Percentiles rank a stretch among this genome's conserved stretches.
Evolutionary conservation across 1,140 invertebrate species (phyloP).

Genomic region (Propsilocerus akamusi): DNA sequence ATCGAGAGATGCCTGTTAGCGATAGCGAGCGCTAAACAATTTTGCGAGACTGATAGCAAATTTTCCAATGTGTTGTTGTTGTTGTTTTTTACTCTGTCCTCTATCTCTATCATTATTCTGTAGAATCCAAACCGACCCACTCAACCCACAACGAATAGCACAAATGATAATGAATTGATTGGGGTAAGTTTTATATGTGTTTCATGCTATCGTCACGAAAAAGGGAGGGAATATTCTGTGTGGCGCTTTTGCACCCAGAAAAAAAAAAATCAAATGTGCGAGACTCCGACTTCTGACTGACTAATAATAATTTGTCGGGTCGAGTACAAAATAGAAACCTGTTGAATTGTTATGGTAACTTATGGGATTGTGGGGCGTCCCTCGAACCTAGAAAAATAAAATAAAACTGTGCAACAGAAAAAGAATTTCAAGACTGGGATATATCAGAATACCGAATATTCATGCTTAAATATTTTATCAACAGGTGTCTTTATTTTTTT

Average conservation of each 20-base stretch:
- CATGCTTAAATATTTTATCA: conserved; percentile 4
- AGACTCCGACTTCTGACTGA: no score
- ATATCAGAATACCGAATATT: conserved; percentile 1
- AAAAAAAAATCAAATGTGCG: no score
- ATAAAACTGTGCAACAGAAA: no score
- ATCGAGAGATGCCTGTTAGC: no score
- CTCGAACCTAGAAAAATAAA: no score
- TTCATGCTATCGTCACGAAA: neutral
- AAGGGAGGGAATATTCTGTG: no score
- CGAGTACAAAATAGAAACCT: neutral
- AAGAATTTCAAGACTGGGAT: neutral
- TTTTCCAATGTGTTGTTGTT: no score
- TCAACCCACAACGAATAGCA: conserved; percentile 26
- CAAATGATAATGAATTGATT: conserved; percentile 24
- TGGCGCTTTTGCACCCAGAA: no score
- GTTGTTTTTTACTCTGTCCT: neutral
- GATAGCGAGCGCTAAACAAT: no score
- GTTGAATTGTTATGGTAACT: conserved; percentile 2
- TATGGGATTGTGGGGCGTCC: neutral
- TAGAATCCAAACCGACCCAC: conserved; percentile 22
- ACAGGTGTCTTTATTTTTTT: neutral
- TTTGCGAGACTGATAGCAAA: no score
- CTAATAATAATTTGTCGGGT: neutral
- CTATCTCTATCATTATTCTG: conserved; percentile 6
- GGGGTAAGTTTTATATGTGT: conserved; percentile 21